A percentile compares a stretch with the other conserved stretches of the same genome.
Evolutionary conservation across 2,888 invertebrate genomes (phyloP).

Genomic region (Herminia tarsipennalis): DNA sequence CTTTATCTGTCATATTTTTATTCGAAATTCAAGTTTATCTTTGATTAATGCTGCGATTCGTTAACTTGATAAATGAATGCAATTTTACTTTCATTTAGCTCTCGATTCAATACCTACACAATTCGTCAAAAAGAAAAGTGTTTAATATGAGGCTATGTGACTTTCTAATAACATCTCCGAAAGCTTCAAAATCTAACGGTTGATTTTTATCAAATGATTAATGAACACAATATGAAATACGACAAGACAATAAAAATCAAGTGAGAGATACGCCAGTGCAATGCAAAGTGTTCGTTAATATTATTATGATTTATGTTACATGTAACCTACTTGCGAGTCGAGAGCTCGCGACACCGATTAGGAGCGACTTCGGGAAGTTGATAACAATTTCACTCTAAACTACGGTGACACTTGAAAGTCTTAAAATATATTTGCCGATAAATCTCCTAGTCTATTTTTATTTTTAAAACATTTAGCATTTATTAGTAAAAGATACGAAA

Average conservation of each 20-base stretch:
- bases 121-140: conserved; percentile 27
- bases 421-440: conserved; percentile 14
- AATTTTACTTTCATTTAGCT: background rate
- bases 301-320: conserved; percentile 74
- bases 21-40: too few relatives aligned
- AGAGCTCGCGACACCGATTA: conserved; percentile 66
- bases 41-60: too few relatives aligned
- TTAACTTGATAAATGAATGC: background rate
- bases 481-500: conserved; percentile 9
- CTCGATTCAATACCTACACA: background rate
- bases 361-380: conserved; percentile 48
- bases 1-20: too few relatives aligned
- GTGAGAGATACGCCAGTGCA: conserved; percentile 27
- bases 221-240: conserved; percentile 29
- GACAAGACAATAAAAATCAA: conserved; percentile 40
- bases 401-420: conserved; percentile 24
- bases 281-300: conserved; percentile 59
- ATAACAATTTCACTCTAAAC: conserved; percentile 48
- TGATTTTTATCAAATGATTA: conserved; percentile 29
- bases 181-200: conserved; percentile 22
- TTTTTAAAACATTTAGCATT: too few relatives aligned
- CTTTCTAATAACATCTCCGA: conserved; percentile 35
- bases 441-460: background rate
- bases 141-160: conserved; percentile 13
- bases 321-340: conserved; percentile 66